Evolutionary conservation across 2,113 vertebrate genomes (phyloP), one percentile per base, ranked within the genome.

Genomic region (Megaleporinus macrocephalus): DNA sequence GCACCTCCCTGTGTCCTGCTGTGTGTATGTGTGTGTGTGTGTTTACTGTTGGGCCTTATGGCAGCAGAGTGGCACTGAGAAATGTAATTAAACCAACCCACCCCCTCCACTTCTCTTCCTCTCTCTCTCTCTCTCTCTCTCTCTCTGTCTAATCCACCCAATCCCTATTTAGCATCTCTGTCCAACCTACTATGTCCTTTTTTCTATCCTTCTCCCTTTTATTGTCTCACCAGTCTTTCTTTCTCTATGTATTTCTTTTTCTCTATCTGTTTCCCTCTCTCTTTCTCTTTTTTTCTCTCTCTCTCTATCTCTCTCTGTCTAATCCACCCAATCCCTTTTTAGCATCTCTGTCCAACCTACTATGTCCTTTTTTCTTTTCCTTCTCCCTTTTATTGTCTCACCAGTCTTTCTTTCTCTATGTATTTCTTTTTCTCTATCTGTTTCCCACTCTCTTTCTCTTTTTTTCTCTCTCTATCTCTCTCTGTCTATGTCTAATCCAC

Each of bases 81-180:
- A 85, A 86, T 88, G 85, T 86, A 88, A 88, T 88, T 88, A 85
- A 85, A 86, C 75, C 65, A 81, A 73, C 72, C 85, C 73, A 86
- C 79, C 73, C 78, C 74, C 73, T 74, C 73, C 57, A 24, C 62
- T 69, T 68, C 57, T 70, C 77, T 80, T 78, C 79, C 72, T 71
- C 70, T 59, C 49, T 30, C 73, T 79, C 66, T 72, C 18, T 82
- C 44, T 72, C 47, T 81, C 62, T 57, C 72, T 57, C n/a, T 29
- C 53, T 72, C 36, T 62, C 26, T 16, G 24, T 65, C 53, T 78
- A 44, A 57, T 47, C 59, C 70, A 55, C 20, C n/a, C 63, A 68
- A 30, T 75, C 71, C 33, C 82, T 83, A 12, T 29, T 73, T 68
- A 66, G n/a, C 61, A 68, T 72, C 63, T 65, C 29, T 63, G 33